phyloP scores from a whole-genome alignment of 1,140 invertebrate species.

The Drosophila lacertosa region DNA sequence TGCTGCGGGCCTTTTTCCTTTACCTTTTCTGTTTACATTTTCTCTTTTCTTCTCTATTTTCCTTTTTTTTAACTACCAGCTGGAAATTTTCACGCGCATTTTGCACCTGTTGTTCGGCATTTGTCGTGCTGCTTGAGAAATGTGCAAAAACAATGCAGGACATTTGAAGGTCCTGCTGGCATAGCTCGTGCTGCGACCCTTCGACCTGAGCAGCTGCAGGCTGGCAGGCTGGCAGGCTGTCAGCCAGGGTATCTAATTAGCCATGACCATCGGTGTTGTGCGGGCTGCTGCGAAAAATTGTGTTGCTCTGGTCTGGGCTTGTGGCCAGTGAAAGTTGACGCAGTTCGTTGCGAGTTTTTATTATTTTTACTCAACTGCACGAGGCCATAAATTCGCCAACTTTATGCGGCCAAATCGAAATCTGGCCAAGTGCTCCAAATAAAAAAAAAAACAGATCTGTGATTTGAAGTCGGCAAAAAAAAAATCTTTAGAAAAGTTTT shows the following conservation, averaged over 20 bases:
- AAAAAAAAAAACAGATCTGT: too few species aligned
- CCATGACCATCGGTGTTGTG: slow-evolving; percentile 34
- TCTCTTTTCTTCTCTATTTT: neutral
- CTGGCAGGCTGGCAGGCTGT: slow-evolving; percentile 14
- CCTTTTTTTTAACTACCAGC: slow-evolving; percentile 25
- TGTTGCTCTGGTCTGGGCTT: slow-evolving; percentile 11
- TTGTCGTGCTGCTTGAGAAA: slow-evolving; percentile 60
- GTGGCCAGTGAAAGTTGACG: slow-evolving; percentile 65
- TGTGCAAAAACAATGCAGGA: slow-evolving; percentile 12
- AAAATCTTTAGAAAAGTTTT: too few species aligned
- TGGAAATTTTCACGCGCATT: slow-evolving; percentile 31
- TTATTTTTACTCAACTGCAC: slow-evolving; percentile 34
- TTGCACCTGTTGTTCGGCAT: slow-evolving; percentile 71
- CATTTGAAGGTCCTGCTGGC: slow-evolving; percentile 55
- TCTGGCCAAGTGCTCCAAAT: neutral
- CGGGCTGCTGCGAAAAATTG: slow-evolving; percentile 3
- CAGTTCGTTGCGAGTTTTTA: slow-evolving; percentile 56
- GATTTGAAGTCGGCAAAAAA: neutral
- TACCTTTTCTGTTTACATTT: neutral
- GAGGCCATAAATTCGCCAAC: slow-evolving; percentile 58
- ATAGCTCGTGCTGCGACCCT: slow-evolving; percentile 74
- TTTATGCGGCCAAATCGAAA: slow-evolving; percentile 49
- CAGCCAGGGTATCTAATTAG: slow-evolving; percentile 60
- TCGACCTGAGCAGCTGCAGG: slow-evolving; percentile 17
- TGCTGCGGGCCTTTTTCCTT: slow-evolving; percentile 25